These are phyloP conservation scores for Limnodromus scolopaceus DNA, from an alignment of 2,797 vertebrate species.

Conservation along the genomic window DNA sequence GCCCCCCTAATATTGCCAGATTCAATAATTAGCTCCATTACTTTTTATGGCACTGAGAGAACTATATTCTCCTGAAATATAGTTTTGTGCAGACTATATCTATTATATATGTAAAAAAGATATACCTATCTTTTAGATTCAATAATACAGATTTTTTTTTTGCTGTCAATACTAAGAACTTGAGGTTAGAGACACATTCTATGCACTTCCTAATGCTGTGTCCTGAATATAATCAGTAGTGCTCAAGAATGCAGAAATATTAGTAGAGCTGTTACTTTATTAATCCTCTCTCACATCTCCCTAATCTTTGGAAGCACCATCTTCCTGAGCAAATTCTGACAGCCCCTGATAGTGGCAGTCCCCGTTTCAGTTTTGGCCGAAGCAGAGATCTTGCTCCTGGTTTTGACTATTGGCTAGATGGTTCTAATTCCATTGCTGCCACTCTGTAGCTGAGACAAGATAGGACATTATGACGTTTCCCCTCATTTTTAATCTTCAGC, in stretches of 20 bases:
- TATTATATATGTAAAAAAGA: background rate
- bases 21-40: background rate
- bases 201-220: background rate
- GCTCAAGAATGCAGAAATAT: background rate
- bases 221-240: background rate
- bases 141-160: background rate
- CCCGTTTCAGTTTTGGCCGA: background rate
- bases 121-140: background rate
- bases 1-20: background rate
- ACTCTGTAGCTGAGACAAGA: background rate
- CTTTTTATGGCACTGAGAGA: background rate
- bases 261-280: background rate
- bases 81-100: background rate
- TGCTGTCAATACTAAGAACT: background rate
- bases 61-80: background rate
- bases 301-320: background rate
- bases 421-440: background rate
- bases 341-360: background rate
- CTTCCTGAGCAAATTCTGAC: background rate
- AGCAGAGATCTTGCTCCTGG: background rate
- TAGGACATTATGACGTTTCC: background rate
- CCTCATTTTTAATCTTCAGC: background rate
- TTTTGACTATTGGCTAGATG: background rate
- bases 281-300: background rate
- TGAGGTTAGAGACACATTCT: background rate